Conservation (phyloP, 1,140 invertebrate genomes). For the Ceratoteleas bidentatus region DNA sequence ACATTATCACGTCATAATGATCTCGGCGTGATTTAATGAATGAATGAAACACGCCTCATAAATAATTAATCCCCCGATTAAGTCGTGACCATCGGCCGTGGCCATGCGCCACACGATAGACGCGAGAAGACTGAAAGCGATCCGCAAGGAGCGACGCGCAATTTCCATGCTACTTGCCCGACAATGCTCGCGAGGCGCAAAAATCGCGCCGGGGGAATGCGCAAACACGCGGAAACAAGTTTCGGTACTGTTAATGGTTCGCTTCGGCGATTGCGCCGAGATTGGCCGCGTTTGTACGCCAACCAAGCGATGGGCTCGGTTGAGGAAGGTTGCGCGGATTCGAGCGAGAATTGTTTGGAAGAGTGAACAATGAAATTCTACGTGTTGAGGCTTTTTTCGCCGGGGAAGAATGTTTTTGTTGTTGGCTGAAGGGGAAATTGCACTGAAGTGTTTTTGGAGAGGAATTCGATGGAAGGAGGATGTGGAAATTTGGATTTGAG, state of each 20-base stretch:
- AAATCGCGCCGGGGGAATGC: constrained; percentile 3
- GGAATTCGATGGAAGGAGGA: too few relatives aligned
- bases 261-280: neutral
- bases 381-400: too few relatives aligned
- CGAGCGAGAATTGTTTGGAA: neutral
- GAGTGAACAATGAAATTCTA: neutral
- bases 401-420: too few relatives aligned
- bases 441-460: too few relatives aligned
- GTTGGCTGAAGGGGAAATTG: too few relatives aligned
- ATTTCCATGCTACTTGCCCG: constrained; percentile 57
- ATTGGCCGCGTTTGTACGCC: neutral
- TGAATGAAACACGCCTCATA: constrained; percentile 82
- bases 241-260: constrained; percentile 2
- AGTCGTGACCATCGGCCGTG: constrained; percentile 76
- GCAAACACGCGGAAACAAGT: constrained; percentile 29
- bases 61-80: constrained; percentile 81
- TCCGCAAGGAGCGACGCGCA: constrained; percentile 44
- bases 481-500: too few relatives aligned
- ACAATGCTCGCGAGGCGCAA: constrained; percentile 22
- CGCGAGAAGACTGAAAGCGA: constrained; percentile 57
- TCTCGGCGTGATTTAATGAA: constrained; percentile 80
- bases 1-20: constrained; percentile 82
- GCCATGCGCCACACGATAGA: constrained; percentile 64
- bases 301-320: neutral
- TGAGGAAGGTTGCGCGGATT: neutral